Conservation (phyloP, 2,113 vertebrate genomes). For the Micronycteris hirsuta region DNA sequence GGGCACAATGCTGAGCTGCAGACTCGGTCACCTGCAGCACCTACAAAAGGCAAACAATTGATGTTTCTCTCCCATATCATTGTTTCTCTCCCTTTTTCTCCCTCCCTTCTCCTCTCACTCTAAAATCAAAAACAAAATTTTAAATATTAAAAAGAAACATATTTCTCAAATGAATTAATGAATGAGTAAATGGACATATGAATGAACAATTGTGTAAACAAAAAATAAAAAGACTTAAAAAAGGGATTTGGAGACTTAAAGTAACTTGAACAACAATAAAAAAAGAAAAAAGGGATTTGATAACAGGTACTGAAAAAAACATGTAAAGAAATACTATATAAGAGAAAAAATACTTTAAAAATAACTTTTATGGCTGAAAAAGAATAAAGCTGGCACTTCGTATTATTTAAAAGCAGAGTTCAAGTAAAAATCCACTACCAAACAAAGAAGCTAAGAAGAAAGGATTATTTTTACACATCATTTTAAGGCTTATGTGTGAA, state of each 20-base stretch:
- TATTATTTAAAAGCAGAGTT: neutral
- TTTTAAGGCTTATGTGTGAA: neutral
- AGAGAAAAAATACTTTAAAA: neutral
- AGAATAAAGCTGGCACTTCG: neutral
- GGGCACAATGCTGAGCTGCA: too few species aligned
- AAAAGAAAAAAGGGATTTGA: neutral
- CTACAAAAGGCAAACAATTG: too few species aligned
- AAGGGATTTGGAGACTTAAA: neutral
- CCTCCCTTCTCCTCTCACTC: too few species aligned
- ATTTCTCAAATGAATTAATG: neutral
- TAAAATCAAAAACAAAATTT: too few species aligned
- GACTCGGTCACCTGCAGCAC: too few species aligned
- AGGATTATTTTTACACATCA: neutral
- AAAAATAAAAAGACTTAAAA: slow-evolving; percentile 13
- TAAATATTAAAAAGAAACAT: neutral
- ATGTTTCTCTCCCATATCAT: too few species aligned
- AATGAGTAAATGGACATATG: neutral
- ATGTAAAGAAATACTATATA: slow-evolving; percentile 1
- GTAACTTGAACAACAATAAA: too few species aligned
- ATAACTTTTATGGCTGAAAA: neutral
- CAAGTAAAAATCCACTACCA: slow-evolving; percentile 35
- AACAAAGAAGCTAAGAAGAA: slow-evolving; percentile 23
- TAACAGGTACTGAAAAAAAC: neutral
- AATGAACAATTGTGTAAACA: neutral
- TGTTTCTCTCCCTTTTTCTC: too few species aligned